Conservation (phyloP, 2,888 invertebrate genomes). For the Ischnura elegans region DNA sequence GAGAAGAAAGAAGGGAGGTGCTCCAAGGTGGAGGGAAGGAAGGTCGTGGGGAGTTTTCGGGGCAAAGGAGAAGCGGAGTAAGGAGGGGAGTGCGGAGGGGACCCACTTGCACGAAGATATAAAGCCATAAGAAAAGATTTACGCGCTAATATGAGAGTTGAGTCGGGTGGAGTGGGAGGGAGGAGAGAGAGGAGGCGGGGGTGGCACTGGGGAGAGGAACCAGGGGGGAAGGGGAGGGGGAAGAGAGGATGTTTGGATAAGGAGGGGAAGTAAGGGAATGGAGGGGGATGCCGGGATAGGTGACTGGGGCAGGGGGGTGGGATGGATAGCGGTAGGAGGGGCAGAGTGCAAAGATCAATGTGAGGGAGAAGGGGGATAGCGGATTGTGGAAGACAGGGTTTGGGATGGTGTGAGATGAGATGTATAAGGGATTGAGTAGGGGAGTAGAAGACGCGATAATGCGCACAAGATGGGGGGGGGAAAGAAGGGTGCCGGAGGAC, state of each 20-base stretch:
- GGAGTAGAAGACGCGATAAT: neutral
- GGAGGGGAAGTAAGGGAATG: neutral
- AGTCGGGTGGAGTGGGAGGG: neutral
- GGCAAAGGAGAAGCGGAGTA: neutral
- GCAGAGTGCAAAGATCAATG: conserved; percentile 19
- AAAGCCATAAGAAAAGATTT: conserved; percentile 17
- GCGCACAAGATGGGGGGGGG: neutral
- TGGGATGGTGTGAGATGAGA: neutral
- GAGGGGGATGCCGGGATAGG: neutral
- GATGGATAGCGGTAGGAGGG: neutral
- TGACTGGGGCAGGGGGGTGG: neutral
- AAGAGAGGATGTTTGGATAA: neutral
- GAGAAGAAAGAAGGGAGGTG: neutral
- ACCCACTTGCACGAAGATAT: neutral
- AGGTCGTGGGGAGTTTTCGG: neutral
- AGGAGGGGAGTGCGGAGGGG: neutral
- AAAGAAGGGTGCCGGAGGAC: neutral
- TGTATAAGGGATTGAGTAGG: neutral
- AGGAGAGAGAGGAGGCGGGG: neutral
- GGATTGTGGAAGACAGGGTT: conserved; percentile 1
- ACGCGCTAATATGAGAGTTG: neutral
- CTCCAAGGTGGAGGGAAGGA: neutral
- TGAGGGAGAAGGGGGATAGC: neutral
- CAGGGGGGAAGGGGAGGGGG: neutral
- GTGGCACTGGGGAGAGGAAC: neutral